Conservation (phyloP, 2,113 vertebrate species). For the Tragelaphus imberbis region DNA sequence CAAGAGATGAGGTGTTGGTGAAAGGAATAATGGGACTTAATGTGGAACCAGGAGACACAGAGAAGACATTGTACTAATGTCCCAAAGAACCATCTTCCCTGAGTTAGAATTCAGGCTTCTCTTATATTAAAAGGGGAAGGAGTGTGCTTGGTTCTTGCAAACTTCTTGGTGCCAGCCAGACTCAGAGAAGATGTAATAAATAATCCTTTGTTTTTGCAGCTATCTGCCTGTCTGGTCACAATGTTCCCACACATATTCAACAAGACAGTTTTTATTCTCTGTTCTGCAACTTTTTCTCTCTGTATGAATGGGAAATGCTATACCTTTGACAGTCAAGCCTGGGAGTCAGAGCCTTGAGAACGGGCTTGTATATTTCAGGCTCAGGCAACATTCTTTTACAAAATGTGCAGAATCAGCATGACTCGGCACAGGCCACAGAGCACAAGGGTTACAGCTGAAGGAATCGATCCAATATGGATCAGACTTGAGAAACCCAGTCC, state of each 20-base stretch:
- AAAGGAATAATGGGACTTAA: background rate
- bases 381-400: background rate
- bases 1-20: background rate
- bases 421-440: background rate
- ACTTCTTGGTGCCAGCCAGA: background rate
- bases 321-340: background rate
- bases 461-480: background rate
- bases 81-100: background rate
- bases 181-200: background rate
- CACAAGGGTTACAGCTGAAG: background rate
- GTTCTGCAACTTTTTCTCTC: background rate
- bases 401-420: background rate
- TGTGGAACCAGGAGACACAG: background rate
- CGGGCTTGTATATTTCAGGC: background rate
- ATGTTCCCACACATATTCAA: background rate
- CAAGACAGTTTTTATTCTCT: background rate
- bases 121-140: background rate
- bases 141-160: background rate
- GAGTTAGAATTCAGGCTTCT: background rate
- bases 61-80: background rate
- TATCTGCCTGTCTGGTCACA: background rate
- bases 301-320: background rate
- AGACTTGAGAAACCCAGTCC: background rate
- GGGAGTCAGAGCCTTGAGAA: background rate
- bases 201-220: background rate